Base-by-base conservation (phyloP, 2,113 vertebrate genomes). In the Amphiprion ocellaris region DNA sequence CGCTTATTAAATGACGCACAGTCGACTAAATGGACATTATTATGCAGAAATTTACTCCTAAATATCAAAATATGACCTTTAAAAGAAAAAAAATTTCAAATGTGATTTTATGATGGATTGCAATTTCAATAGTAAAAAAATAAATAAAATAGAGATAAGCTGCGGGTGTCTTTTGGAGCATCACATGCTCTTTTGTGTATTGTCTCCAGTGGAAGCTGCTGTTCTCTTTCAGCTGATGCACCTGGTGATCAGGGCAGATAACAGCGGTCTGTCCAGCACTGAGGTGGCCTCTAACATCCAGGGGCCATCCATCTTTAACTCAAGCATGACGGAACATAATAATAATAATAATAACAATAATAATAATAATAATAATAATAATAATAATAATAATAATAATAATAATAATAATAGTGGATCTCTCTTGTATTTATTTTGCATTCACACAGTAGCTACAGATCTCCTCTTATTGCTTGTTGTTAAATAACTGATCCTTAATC, bases 191-290 rank as follows among this genome's bases (percentile, higher is more conserved):
- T 89, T 90, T 87, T 90, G 84, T 90, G 82, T 70, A 77, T 89
- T 89, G 86, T 92, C 66, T 88, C 75, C 76, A 24, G n/a, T 79
- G 61, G 90, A 86, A 81, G 90, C 88, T 90, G 87, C 78, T 92
- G 89, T 87, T 88, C 66, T 72, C 90, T 88, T 88, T 87, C 89
- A 90, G 79, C 72, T 84, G 87, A 89, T 93, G 94, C 95, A 96
- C 95, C 95, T 96, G 95, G 94, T 83, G 93, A 95, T 95, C 87
- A 78, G 83, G 14, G 61, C 78, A 58, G 94, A 95, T 95, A 95
- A 92, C 85, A 79, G 77, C 78, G 37, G 54, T 5, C 61, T 68
- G 86, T 61, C 60, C 77, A 63, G 79, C 77, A 17, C 50, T 0
- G 63, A 41, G 24, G 30, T 44, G 79, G 69, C 60, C 80, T 53